Evolutionary conservation across 1,140 invertebrate species (phyloP).

Genomic region (Sitodiplosis mosellana): DNA sequence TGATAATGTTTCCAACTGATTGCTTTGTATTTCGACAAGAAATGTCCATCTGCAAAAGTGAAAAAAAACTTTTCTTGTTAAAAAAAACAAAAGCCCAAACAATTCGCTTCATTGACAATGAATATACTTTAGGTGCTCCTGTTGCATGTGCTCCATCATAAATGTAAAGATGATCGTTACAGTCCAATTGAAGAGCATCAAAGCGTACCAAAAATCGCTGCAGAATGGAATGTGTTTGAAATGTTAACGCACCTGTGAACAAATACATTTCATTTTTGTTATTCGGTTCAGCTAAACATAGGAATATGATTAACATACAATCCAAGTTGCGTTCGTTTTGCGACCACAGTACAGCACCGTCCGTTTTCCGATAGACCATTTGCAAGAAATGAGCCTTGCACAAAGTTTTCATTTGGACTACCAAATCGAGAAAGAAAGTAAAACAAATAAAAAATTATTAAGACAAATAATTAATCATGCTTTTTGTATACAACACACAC

Average conservation of each 20-base stretch:
- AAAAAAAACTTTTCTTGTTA: no score
- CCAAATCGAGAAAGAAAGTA: slow-evolving; percentile 16
- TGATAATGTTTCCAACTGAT: slow-evolving; percentile 71
- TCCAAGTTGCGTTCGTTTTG: slow-evolving; percentile 76
- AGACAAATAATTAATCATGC: no score
- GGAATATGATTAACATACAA: no score
- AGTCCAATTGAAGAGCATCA: slow-evolving; percentile 59
- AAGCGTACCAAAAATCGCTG: slow-evolving; percentile 86
- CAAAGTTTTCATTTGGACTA: slow-evolving; percentile 68
- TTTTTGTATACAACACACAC: no score
- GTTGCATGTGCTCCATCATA: slow-evolving; percentile 82
- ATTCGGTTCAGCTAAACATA: no score
- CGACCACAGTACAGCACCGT: slow-evolving; percentile 73
- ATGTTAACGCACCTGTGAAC: slow-evolving; percentile 61
- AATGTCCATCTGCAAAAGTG: neutral
- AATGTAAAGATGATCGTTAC: slow-evolving; percentile 82
- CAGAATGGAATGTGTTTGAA: slow-evolving; percentile 80
- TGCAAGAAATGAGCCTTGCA: slow-evolving; percentile 76
- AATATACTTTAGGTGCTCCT: slow-evolving; percentile 43
- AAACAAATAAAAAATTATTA: no score
- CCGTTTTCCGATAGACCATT: slow-evolving; percentile 71
- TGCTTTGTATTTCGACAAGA: slow-evolving; percentile 69
- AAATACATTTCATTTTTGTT: no score
- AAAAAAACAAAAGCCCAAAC: no score
- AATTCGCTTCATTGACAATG: no score